A percentile compares a stretch with the other conserved stretches of the same genome.
These are phyloP conservation scores for Bruchidius siliquastri DNA, from an alignment of 2,888 invertebrate genomes.

Conservation along the genomic window DNA sequence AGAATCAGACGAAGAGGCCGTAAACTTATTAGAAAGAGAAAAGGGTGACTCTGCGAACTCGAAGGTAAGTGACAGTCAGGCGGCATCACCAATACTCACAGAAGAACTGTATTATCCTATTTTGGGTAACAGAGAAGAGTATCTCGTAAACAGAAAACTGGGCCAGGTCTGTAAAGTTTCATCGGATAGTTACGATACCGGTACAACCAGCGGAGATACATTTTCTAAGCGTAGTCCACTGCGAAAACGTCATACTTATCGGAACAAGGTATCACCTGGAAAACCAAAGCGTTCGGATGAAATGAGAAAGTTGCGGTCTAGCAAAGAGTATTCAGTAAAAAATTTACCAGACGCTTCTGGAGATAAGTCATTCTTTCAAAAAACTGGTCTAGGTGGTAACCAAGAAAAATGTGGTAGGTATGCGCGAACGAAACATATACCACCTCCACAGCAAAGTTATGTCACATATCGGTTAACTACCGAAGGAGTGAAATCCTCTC, in stretches of 20 bases:
- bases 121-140: neutral
- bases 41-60: neutral
- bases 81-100: neutral
- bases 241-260: neutral
- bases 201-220: neutral
- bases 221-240: neutral
- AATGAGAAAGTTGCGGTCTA: neutral
- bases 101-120: neutral
- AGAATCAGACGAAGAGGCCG: conserved; percentile 4
- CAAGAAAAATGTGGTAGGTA: neutral
- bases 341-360: neutral
- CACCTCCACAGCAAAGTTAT: neutral
- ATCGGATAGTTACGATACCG: neutral
- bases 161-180: neutral
- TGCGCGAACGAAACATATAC: neutral
- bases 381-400: neutral
- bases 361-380: neutral
- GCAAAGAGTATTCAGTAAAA: neutral
- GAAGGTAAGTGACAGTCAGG: neutral
- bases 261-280: neutral
- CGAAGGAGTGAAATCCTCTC: conserved; percentile 9
- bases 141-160: neutral
- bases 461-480: neutral
- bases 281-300: neutral
- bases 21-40: neutral